These are phyloP conservation scores for Remorina albescens DNA, from an alignment of 2,797 vertebrate genomes.

Conservation along the genomic window DNA sequence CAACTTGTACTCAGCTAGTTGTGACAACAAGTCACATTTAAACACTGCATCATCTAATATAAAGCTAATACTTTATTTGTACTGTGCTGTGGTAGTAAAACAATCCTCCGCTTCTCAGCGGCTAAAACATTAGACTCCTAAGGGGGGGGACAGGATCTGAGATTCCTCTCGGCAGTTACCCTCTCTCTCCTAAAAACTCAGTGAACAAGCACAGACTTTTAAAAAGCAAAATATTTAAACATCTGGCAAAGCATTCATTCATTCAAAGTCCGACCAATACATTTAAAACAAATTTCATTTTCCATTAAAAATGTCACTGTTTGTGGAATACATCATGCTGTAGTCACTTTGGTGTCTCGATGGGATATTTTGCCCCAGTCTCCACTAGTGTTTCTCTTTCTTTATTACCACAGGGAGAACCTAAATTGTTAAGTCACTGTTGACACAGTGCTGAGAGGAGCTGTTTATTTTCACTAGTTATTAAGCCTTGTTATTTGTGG, in stretches of 20 bases:
- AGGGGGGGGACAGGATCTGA: neutral
- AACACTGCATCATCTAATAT: conserved; percentile 17
- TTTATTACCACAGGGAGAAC: conserved; percentile 25
- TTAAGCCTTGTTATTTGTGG: conserved; percentile 15
- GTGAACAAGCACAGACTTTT: neutral
- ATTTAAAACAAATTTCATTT: conserved; percentile 14
- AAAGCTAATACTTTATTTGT: conserved; percentile 11
- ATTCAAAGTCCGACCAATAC: conserved; percentile 11
- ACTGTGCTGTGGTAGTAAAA: neutral
- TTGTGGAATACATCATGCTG: neutral
- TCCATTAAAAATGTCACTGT: conserved; percentile 2
- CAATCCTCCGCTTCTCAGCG: neutral
- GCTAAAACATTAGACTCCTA: neutral
- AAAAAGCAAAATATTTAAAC: neutral
- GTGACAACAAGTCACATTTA: neutral
- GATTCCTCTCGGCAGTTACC: neutral
- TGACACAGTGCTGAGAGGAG: conserved; percentile 9
- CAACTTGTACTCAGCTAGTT: conserved; percentile 14
- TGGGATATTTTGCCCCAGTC: conserved; percentile 20
- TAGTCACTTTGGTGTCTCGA: conserved; percentile 4
- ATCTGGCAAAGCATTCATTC: conserved; percentile 1
- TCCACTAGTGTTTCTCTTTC: conserved; percentile 11
- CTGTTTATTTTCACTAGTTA: conserved; percentile 23
- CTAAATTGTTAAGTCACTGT: conserved; percentile 23
- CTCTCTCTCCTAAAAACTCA: neutral